Conservation (phyloP, 2,888 invertebrate genomes). For the Trichacis sp. region DNA sequence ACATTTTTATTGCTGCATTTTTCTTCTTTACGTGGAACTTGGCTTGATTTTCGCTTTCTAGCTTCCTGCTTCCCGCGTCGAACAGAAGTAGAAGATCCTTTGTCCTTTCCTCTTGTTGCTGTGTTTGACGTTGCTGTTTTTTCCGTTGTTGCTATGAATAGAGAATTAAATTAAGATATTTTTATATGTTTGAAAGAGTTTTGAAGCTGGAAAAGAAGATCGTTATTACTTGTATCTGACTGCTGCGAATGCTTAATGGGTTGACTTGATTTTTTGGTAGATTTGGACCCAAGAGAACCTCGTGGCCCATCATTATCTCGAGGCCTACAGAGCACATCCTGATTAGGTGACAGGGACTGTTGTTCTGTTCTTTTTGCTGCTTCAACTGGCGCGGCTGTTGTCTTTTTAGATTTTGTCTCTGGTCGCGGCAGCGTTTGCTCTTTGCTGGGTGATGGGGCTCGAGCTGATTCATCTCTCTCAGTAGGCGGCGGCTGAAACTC, state of each 20-base stretch:
- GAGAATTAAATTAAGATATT: too few species aligned
- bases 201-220: too few species aligned
- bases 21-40: constrained; percentile 59
- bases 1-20: constrained; percentile 60
- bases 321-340: constrained; percentile 65
- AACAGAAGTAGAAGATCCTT: constrained; percentile 50
- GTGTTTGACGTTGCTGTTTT: constrained; percentile 48
- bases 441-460: constrained; percentile 64
- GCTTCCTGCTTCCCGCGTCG: constrained; percentile 54
- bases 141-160: constrained; percentile 32
- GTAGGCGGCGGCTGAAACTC: constrained; percentile 79
- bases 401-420: constrained; percentile 34
- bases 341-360: constrained; percentile 53
- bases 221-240: constrained; percentile 56
- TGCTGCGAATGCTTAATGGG: constrained; percentile 57
- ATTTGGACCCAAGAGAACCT: constrained; percentile 64
- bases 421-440: constrained; percentile 60
- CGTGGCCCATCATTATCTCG: constrained; percentile 68
- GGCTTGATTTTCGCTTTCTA: constrained; percentile 66
- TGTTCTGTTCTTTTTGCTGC: constrained; percentile 53
- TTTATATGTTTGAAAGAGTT: too few species aligned
- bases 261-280: constrained; percentile 61
- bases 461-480: constrained; percentile 81
- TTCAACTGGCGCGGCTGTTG: constrained; percentile 64
- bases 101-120: constrained; percentile 69